Base-by-base conservation (phyloP, 2,113 vertebrate species). In the Labrus mixtus region DNA sequence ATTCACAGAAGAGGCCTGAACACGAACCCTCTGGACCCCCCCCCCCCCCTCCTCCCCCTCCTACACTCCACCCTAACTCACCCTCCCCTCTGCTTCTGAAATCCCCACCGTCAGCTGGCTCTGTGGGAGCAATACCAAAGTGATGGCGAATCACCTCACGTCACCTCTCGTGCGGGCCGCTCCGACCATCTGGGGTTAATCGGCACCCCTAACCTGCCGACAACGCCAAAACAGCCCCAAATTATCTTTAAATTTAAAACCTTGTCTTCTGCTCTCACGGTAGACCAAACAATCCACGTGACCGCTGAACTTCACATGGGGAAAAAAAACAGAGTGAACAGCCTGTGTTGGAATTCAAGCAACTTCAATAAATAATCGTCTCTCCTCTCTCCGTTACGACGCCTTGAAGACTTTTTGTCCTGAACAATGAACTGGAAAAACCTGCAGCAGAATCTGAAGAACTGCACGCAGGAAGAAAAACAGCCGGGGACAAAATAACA, bases 1-100 rank as follows among this genome's bases (percentile, higher is more conserved):
- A 86, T 86, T 91, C 87, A 87, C 74, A 84, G 70, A 73, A 76
- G 74, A 86, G 65, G 79, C 67, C 84, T 37, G 73, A 83, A 59
- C 75, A 67, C 43, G 63, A 89, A 77, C 70, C 71, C 68, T 59
- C 15, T 37, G 67, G 57, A 82, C 68, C 45, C 74, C 55, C 57
- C 3, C 57, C 3, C 39, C 48, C 10, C 12, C 54, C 53, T 57
- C 29, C 4, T 53, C 17, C 22, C 45, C 53, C 62, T 54, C 37
- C 57, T 5, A 3, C 29, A 33, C 29, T 33, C 29, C 29, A 33
- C 29, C 29, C 29, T 33, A 39, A 6, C 56, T n/a, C 29, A 43
- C 62, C 68, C 63, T 55, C 62, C 60, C 12, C 43, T 51, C 59
- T 76, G 74, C 82, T 83, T 48, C 80, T 83, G 79, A 83, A 86